Percentiles rank a stretch among this genome's conserved stretches.
These are phyloP conservation scores for Paradoxurus hermaphroditus DNA, from an alignment of 2,113 vertebrate genomes.

Conservation along the genomic window DNA sequence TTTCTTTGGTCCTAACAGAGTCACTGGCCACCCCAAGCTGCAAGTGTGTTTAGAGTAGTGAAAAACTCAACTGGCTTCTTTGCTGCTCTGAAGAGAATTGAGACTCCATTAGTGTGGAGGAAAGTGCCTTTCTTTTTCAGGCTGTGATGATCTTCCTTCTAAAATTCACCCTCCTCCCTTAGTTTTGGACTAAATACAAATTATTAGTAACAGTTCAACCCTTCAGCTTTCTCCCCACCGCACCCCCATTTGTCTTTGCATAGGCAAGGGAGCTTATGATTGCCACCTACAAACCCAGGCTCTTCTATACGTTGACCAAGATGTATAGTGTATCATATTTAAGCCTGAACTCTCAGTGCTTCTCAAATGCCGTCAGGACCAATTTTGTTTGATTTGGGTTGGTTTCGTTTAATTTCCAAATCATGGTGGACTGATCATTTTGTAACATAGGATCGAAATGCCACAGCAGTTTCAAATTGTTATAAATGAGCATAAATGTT, in stretches of 20 bases:
- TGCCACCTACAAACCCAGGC: neutral
- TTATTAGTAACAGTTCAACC: neutral
- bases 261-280: neutral
- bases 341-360: neutral
- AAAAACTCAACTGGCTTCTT: neutral
- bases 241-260: neutral
- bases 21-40: neutral
- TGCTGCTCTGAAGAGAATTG: neutral
- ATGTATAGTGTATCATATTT: neutral
- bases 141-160: neutral
- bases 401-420: neutral
- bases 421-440: neutral
- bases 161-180: neutral
- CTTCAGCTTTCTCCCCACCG: no score
- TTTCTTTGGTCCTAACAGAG: neutral
- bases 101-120: neutral
- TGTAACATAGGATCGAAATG: neutral
- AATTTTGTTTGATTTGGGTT: neutral
- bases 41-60: neutral
- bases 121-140: neutral
- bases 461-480: neutral
- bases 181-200: neutral
- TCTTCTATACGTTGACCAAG: neutral
- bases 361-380: neutral
- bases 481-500: neutral